phyloP scores from a whole-genome alignment of 2,797 vertebrate genomes.

The Harpagifer antarcticus region DNA sequence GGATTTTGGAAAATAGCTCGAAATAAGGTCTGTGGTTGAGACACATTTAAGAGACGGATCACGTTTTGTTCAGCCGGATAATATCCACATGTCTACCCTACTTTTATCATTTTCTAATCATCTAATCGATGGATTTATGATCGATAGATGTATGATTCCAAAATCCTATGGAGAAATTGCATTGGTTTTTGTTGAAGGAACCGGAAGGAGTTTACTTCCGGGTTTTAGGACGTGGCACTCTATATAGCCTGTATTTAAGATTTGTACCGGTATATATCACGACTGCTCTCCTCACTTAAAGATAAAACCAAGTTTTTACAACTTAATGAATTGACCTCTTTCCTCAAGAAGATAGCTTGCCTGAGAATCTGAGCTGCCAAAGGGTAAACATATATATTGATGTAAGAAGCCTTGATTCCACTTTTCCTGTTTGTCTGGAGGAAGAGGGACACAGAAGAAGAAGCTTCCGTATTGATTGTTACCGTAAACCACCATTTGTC shows the following conservation, averaged over 20 bases:
- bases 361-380: slow-evolving; percentile 24
- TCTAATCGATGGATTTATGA: too few species aligned
- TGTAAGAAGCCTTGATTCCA: slow-evolving; percentile 43
- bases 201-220: too few species aligned
- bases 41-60: too few species aligned
- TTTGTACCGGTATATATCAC: slow-evolving; percentile 29
- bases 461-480: slow-evolving; percentile 69
- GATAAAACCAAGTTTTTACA: slow-evolving; percentile 29
- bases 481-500: slow-evolving; percentile 63
- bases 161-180: too few species aligned
- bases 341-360: slow-evolving; percentile 11
- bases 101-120: too few species aligned
- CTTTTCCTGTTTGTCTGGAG: slow-evolving; percentile 53
- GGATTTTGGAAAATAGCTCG: too few species aligned
- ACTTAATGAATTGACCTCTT: slow-evolving; percentile 23
- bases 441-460: slow-evolving; percentile 50
- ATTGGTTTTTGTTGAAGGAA: too few species aligned
- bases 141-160: too few species aligned
- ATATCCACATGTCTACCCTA: too few species aligned
- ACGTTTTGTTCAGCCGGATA: too few species aligned
- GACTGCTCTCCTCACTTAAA: slow-evolving; percentile 28
- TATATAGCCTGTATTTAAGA: slow-evolving; percentile 29
- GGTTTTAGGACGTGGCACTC: not conserved
- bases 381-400: slow-evolving; percentile 38
- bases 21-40: too few species aligned